Evolutionary conservation across 1,140 invertebrate species (phyloP).

Genomic region (Drosophila sechellia): DNA sequence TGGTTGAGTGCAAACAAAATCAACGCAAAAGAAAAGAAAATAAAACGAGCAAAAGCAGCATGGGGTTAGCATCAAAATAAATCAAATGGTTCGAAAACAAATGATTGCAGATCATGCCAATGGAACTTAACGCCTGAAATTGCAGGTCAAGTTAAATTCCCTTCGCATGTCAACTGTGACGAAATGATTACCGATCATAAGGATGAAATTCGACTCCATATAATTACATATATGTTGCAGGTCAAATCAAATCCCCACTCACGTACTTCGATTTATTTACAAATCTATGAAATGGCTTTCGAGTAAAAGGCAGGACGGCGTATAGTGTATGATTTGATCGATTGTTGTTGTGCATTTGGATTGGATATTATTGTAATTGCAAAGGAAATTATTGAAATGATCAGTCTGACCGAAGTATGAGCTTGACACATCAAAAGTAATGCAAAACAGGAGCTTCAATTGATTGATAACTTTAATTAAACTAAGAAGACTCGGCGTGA

Average conservation of each 20-base stretch:
- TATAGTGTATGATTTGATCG: conserved; percentile 41
- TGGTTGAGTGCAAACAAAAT: conserved; percentile 43
- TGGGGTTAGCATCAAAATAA: conserved; percentile 34
- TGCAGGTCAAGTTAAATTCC: background rate
- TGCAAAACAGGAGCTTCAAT: background rate
- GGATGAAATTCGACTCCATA: background rate
- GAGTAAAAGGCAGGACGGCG: conserved; percentile 74
- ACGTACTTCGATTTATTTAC: background rate
- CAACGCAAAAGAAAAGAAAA: conserved; percentile 48
- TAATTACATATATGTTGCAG: too few relatives aligned
- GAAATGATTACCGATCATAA: background rate
- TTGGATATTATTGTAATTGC: background rate
- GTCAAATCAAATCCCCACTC: background rate
- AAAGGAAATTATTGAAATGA: background rate
- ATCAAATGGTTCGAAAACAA: conserved; percentile 16
- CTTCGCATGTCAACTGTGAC: background rate
- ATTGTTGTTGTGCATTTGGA: conserved; percentile 15
- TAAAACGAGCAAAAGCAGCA: conserved; percentile 46
- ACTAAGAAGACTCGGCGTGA: background rate
- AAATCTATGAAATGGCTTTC: conserved; percentile 21
- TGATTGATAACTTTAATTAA: background rate
- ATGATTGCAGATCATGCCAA: conserved; percentile 3
- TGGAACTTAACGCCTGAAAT: background rate
- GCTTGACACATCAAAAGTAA: background rate
- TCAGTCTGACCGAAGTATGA: background rate